A percentile compares a stretch with the other conserved stretches of the same genome.
These are phyloP conservation scores for Arge pagana DNA, from an alignment of 2,888 invertebrate species.

Conservation along the genomic window DNA sequence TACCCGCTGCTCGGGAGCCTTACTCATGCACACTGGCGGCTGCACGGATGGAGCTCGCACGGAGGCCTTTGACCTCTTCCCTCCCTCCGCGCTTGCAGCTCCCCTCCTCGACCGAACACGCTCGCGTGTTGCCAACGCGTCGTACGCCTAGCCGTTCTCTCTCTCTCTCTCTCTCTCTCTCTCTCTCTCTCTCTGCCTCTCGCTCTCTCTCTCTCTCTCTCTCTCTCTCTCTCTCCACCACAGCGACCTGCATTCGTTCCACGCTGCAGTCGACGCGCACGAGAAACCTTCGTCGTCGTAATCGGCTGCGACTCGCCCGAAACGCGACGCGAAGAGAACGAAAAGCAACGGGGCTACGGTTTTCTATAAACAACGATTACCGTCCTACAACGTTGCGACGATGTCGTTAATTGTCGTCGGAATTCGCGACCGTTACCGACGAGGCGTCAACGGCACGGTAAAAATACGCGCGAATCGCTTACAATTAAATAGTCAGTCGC, in stretches of 20 bases:
- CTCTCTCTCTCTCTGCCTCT: conserved; percentile 6
- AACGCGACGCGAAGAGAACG: too few relatives aligned
- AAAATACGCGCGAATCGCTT: too few relatives aligned
- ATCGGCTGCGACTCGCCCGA: too few relatives aligned
- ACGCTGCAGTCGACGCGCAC: too few relatives aligned
- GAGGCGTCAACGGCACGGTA: conserved; percentile 24
- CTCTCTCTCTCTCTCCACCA: conserved; percentile 25
- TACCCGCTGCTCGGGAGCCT: conserved; percentile 34
- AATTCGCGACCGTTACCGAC: conserved; percentile 5
- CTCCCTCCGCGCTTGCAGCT: conserved; percentile 28
- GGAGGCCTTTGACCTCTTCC: conserved; percentile 55
- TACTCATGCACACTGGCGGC: conserved; percentile 40
- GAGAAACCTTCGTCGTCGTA: too few relatives aligned
- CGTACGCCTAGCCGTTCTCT: conserved; percentile 6
- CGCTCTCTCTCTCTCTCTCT: conserved; percentile 4
- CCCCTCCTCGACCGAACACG: conserved; percentile 25
- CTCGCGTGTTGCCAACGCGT: conserved; percentile 25
- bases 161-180: conserved; percentile 19
- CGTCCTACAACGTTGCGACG: conserved; percentile 31
- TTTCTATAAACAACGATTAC: too few relatives aligned
- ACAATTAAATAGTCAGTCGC: too few relatives aligned
- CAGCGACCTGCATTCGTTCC: conserved; percentile 42
- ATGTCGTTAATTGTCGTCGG: neutral
- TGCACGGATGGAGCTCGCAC: conserved; percentile 46
- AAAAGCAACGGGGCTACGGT: too few relatives aligned